These are phyloP conservation scores for Orycteropus afer DNA, from an alignment of 2,113 vertebrate species.

Conservation along the genomic window DNA sequence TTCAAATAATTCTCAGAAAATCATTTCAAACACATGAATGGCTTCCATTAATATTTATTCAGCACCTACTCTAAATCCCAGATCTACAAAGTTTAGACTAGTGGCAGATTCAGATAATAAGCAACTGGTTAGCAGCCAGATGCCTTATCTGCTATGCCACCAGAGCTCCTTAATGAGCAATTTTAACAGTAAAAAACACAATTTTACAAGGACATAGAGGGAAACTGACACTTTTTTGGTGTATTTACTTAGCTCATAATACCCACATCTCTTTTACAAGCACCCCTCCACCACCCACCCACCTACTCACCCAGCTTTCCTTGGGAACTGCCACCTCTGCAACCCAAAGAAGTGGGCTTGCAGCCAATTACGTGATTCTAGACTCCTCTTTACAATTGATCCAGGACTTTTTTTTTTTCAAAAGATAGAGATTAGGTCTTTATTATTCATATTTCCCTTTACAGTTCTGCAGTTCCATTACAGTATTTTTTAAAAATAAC, in stretches of 20 bases:
- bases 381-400: too few species aligned
- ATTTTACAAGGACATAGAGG: neutral
- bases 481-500: constrained; percentile 85
- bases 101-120: neutral
- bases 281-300: neutral
- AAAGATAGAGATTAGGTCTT: constrained; percentile 67
- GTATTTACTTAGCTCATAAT: constrained; percentile 2
- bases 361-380: neutral
- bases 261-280: neutral
- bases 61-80: neutral
- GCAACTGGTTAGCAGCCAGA: too few species aligned
- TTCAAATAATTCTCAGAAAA: constrained; percentile 10
- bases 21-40: constrained; percentile 20
- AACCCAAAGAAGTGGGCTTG: neutral
- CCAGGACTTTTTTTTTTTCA: too few species aligned
- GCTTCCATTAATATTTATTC: constrained; percentile 1
- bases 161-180: too few species aligned
- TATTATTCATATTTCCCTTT: constrained; percentile 67
- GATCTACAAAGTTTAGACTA: neutral
- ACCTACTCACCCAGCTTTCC: neutral
- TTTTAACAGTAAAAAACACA: too few species aligned
- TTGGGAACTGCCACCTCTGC: neutral
- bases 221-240: neutral
- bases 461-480: constrained; percentile 76
- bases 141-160: too few species aligned